These are phyloP conservation scores for Melanostoma mellinum DNA, from an alignment of 2,888 invertebrate species.

Conservation along the genomic window DNA sequence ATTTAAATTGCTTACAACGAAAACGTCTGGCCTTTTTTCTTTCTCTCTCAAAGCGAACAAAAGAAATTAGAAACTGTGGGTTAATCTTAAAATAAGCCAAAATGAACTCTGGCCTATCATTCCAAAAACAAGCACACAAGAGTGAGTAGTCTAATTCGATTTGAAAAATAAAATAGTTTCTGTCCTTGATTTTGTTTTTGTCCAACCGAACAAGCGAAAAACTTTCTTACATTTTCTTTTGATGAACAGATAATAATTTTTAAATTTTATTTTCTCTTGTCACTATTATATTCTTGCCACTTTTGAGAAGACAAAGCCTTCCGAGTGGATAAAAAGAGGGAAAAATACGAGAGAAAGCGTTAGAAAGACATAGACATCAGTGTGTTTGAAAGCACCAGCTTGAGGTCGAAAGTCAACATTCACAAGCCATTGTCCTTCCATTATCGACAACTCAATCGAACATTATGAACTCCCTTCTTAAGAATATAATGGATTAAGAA, in stretches of 20 bases:
- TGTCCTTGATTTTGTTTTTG: constrained; percentile 54
- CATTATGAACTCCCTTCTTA: constrained; percentile 64
- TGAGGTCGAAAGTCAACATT: constrained; percentile 71
- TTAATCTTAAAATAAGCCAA: too few species aligned
- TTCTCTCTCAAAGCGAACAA: too few species aligned
- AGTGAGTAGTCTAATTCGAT: background rate
- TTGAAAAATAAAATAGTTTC: constrained; percentile 53
- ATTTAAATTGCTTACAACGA: too few species aligned
- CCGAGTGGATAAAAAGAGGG: constrained; percentile 47
- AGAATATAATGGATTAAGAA: constrained; percentile 54
- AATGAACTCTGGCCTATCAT: too few species aligned
- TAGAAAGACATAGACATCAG: background rate
- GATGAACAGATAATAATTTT: constrained; percentile 42
- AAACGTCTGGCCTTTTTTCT: too few species aligned
- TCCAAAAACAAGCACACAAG: too few species aligned
- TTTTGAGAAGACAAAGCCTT: constrained; percentile 67
- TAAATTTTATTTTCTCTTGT: constrained; percentile 14
- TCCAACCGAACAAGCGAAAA: constrained; percentile 46
- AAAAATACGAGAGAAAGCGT: constrained; percentile 11
- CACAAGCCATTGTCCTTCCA: constrained; percentile 68
- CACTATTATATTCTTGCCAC: constrained; percentile 58
- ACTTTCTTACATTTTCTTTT: constrained; percentile 42
- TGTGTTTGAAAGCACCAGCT: constrained; percentile 58
- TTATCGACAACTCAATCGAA: constrained; percentile 69
- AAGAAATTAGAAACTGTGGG: too few species aligned